Percentiles rank a stretch among this genome's conserved stretches.
Conservation (phyloP, 2,797 vertebrate species). For the Enteromius fasciolatus region DNA sequence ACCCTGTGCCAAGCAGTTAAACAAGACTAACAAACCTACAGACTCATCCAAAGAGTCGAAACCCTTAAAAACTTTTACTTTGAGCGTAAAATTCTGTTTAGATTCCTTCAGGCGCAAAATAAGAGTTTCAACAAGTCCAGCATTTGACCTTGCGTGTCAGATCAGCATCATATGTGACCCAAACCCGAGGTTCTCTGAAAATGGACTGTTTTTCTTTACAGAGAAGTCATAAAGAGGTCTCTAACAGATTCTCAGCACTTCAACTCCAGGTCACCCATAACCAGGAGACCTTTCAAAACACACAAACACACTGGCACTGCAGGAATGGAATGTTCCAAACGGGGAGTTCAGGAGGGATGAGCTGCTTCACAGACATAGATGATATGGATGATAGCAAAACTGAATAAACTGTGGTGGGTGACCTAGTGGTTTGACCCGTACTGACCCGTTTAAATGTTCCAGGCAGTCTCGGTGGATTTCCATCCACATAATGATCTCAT, state of each 20-base stretch:
- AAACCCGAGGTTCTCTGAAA: constrained; percentile 22
- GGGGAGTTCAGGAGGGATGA: constrained; percentile 26
- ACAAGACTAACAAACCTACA: constrained; percentile 33
- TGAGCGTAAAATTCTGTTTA: neutral
- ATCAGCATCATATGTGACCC: neutral
- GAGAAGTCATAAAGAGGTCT: constrained; percentile 41
- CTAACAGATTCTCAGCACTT: constrained; percentile 38
- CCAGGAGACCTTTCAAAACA: constrained; percentile 43
- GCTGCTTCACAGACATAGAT: constrained; percentile 44
- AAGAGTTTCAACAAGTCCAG: constrained; percentile 10
- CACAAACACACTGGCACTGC: constrained; percentile 26
- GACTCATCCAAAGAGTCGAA: neutral
- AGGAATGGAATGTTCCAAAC: constrained; percentile 42
- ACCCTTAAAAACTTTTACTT: constrained; percentile 19
- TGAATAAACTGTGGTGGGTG: constrained; percentile 47
- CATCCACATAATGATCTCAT: constrained; percentile 12
- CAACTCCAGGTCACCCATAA: constrained; percentile 48
- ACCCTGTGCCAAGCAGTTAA: constrained; percentile 41
- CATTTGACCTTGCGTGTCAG: constrained; percentile 2
- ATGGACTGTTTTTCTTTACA: constrained; percentile 36
- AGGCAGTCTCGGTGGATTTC: constrained; percentile 18
- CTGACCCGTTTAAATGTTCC: constrained; percentile 4
- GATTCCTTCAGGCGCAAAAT: constrained; percentile 15
- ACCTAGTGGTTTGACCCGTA: constrained; percentile 18
- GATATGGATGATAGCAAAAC: constrained; percentile 46